Base-by-base conservation (phyloP, 2,113 vertebrate genomes). In the Orientallactaga bullata region DNA sequence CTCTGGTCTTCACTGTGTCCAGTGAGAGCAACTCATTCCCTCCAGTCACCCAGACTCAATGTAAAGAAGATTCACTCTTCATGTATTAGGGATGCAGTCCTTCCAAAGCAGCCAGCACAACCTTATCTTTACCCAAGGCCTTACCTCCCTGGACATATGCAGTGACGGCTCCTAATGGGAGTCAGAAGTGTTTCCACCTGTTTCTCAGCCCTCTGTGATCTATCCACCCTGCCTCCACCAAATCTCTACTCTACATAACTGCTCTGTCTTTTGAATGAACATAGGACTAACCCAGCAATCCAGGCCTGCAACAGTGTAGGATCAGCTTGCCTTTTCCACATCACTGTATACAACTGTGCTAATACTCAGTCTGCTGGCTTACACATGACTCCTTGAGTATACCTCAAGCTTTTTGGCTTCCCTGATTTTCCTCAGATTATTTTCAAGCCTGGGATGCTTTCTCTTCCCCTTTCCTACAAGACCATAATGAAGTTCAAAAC, bases 401-500 rank as follows among this genome's bases (percentile, higher is more conserved):
- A 69, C 5, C 2, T 47, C 4, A 0, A 60, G 24, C 0, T 28
- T 90, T 84, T 77, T 65, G 35, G 26, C 28, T 51, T 69, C 30
- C 1, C 6, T 7, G 20, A 9, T 23, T 58, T 58, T 55, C 82
- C 78, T 71, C 21, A 21, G 1, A 60, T 28, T 11, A 21, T 66
- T 92, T 32, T 90, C 51, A 37, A 3, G 35, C 12, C 39, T 89
- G 24, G 5, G 71, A 42, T 66, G 13, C 37, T 94, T 86, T 80
- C 79, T 86, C 20, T 93, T 89, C 8, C 20, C 23, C 7, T 88
- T 35, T 61, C 60, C 55, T 91, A 80, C 28, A 91, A 91, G 13
- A 82, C 7, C 11, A 17, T 74, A 28, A 88, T 89, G 63, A 90
- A 93, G 83, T 89, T 89, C 28, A 37, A 85, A 9, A 37, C 90